phyloP scores from a whole-genome alignment of 2,113 vertebrate species.

The Numenius arquata region DNA sequence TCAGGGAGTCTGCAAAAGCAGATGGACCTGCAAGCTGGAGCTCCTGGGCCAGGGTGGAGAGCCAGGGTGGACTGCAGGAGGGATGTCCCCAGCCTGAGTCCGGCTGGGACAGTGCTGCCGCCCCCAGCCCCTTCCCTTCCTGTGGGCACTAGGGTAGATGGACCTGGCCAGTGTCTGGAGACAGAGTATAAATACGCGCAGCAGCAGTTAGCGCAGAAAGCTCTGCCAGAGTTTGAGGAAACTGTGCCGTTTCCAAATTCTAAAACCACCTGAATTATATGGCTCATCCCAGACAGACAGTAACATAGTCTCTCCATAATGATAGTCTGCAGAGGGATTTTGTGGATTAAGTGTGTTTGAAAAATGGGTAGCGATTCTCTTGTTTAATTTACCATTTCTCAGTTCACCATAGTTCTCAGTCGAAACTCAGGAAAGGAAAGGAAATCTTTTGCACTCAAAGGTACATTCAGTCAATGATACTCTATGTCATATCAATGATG shows the following conservation, averaged over 20 bases:
- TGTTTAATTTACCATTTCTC: background rate
- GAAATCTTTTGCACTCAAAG: background rate
- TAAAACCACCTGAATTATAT: background rate
- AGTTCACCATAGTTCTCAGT: background rate
- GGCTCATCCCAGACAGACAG: background rate
- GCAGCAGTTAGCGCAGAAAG: background rate
- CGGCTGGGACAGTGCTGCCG: rapidly evolving
- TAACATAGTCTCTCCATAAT: background rate
- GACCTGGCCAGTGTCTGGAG: background rate
- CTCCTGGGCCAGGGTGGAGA: background rate
- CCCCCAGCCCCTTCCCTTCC: background rate
- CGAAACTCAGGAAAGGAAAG: background rate
- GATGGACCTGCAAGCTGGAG: background rate
- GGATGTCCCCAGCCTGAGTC: background rate
- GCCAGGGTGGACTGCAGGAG: background rate
- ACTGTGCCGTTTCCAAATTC: background rate
- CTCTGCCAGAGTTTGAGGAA: background rate
- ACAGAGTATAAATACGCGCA: background rate
- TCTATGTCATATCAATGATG: background rate
- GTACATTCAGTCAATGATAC: background rate
- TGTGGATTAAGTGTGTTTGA: background rate
- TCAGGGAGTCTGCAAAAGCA: background rate
- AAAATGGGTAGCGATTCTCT: background rate
- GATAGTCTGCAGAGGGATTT: background rate
- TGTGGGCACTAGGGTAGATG: background rate